These are phyloP conservation scores for Nesidiocoris tenuis DNA, from an alignment of 2,888 invertebrate species.

Conservation along the genomic window DNA sequence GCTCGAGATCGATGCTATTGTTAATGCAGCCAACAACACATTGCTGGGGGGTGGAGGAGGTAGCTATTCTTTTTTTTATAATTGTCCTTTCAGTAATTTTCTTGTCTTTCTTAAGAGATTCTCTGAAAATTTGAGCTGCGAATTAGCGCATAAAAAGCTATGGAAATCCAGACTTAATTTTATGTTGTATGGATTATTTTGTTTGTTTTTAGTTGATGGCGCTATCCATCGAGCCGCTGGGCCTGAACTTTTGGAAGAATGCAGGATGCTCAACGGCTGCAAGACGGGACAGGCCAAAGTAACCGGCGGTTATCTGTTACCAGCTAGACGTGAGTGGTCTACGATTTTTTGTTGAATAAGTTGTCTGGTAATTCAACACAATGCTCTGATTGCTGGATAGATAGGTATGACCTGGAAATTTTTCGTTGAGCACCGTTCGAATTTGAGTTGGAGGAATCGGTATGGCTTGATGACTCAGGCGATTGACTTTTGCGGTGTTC, in stretches of 20 bases:
- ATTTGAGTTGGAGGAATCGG: too few relatives aligned
- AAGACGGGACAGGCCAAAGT: slow-evolving; percentile 79
- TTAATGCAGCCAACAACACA: slow-evolving; percentile 81
- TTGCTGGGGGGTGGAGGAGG: slow-evolving; percentile 79
- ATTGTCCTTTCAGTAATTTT: too few relatives aligned
- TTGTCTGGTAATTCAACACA: slow-evolving; percentile 7
- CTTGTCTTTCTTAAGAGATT: background rate
- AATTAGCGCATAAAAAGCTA: too few relatives aligned
- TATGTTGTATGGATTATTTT: too few relatives aligned
- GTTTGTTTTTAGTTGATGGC: slow-evolving; percentile 69
- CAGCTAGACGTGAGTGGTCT: slow-evolving; percentile 72
- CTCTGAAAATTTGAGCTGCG: background rate
- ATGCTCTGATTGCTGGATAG: background rate
- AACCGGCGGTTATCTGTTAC: slow-evolving; percentile 77
- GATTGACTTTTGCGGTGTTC: too few relatives aligned
- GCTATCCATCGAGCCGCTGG: slow-evolving; percentile 86
- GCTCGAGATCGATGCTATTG: slow-evolving; percentile 82
- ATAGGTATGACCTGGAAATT: background rate
- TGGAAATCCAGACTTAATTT: too few relatives aligned
- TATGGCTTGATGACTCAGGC: too few relatives aligned
- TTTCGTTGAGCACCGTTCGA: too few relatives aligned
- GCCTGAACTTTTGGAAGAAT: slow-evolving; percentile 66
- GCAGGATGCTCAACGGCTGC: slow-evolving; percentile 70
- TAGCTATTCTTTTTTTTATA: too few relatives aligned
- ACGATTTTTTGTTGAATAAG: background rate